Conservation (phyloP, 1,140 invertebrate species). For the Orussus abietinus region DNA sequence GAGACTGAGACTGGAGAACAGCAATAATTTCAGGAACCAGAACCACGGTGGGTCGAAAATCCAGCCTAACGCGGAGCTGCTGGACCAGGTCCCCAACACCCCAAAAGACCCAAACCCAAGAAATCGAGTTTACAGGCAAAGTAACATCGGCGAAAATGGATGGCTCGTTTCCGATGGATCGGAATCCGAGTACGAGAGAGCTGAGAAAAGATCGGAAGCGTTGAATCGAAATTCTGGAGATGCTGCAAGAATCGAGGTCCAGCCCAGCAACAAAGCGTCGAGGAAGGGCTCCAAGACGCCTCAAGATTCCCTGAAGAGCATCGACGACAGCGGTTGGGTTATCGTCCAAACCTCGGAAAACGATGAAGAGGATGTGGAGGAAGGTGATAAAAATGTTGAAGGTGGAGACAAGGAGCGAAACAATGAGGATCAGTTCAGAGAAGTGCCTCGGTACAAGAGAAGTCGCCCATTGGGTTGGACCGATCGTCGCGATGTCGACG, state of each 20-base stretch:
- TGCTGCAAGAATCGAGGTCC: not conserved
- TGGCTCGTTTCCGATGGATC: slow-evolving; percentile 40
- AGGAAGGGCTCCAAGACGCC: slow-evolving; percentile 5
- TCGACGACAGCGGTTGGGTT: slow-evolving; percentile 30
- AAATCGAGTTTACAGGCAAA: not conserved
- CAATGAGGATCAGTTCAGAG: too few relatives aligned
- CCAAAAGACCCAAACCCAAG: too few relatives aligned
- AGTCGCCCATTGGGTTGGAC: too few relatives aligned
- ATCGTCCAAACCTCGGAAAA: not conserved
- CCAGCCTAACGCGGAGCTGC: too few relatives aligned
- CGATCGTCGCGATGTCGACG: too few relatives aligned
- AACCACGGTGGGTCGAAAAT: slow-evolving; percentile 7
- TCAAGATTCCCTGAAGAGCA: slow-evolving; percentile 22
- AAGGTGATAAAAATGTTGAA: too few relatives aligned
- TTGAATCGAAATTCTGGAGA: not conserved
- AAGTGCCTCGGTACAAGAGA: too few relatives aligned
- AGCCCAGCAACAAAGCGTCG: slow-evolving; percentile 1
- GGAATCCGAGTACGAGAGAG: slow-evolving; percentile 31
- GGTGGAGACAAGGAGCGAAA: too few relatives aligned
- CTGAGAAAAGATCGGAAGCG: not conserved
- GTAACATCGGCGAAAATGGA: slow-evolving; percentile 35
- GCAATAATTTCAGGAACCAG: slow-evolving; percentile 16
- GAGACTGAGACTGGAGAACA: not conserved
- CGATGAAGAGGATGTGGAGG: not conserved
- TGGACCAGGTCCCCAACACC: too few relatives aligned